A percentile compares a stretch with the other conserved stretches of the same genome.
Evolutionary conservation across 2,797 vertebrate species (phyloP).

Genomic region (Amblyopsis hoosieri): DNA sequence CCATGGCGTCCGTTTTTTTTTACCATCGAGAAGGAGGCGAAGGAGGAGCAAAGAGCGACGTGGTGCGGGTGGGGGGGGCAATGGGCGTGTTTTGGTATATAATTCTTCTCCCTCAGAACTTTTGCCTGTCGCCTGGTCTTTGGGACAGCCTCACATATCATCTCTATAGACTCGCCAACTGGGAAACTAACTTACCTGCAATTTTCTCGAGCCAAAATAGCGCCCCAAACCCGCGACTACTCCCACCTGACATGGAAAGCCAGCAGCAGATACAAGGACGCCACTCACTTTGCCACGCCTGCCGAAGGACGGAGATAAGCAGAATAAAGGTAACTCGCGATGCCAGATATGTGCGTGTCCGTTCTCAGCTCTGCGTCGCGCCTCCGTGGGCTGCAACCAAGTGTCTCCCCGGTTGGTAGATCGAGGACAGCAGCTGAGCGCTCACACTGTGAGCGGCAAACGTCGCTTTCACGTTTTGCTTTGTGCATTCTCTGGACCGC

Average conservation of each 20-base stretch:
- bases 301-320: conserved; percentile 79
- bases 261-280: conserved; percentile 76
- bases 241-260: conserved; percentile 78
- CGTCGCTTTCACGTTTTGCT: conserved; percentile 25
- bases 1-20: conserved; percentile 1
- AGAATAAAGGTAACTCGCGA: conserved; percentile 82
- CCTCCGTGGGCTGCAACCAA: conserved; percentile 2
- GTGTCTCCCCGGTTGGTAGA: conserved; percentile 11
- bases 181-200: conserved; percentile 81
- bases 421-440: conserved; percentile 1
- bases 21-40: conserved; percentile 60
- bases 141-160: conserved; percentile 87
- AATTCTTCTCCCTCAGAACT: conserved; percentile 84
- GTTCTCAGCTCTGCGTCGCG: conserved; percentile 15
- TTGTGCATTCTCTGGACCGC: not conserved
- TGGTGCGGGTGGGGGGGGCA: conserved; percentile 59
- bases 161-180: conserved; percentile 71
- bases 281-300: conserved; percentile 79
- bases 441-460: conserved; percentile 22
- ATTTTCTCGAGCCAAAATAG: conserved; percentile 6
- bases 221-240: conserved; percentile 39
- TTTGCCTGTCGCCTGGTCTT: conserved; percentile 89
- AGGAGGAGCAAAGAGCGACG: conserved; percentile 62
- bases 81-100: conserved; percentile 85
- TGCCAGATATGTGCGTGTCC: conserved; percentile 16